phyloP scores from a whole-genome alignment of 2,797 vertebrate species.

The Crocidura indochinensis region DNA sequence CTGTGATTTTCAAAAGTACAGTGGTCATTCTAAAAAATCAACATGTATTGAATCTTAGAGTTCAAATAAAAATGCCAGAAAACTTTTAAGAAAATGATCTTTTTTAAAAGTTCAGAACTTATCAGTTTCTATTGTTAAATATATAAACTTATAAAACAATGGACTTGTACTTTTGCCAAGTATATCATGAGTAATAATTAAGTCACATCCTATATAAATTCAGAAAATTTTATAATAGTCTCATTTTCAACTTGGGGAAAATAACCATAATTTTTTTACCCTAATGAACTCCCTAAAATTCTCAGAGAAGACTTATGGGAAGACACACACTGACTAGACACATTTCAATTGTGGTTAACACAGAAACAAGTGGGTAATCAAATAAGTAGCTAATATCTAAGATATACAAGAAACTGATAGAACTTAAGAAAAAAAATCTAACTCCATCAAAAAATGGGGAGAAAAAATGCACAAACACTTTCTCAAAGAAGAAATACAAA shows the following conservation, averaged over 20 bases:
- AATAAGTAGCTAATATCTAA: too few species aligned
- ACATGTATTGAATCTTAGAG: neutral
- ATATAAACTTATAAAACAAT: slow-evolving; percentile 70
- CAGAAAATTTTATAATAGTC: slow-evolving; percentile 84
- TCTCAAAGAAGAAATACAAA: too few species aligned
- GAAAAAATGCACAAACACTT: too few species aligned
- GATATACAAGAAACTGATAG: too few species aligned
- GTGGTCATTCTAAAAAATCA: slow-evolving; percentile 41
- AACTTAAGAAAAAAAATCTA: too few species aligned
- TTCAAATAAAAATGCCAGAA: slow-evolving; percentile 37
- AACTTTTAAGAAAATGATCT: slow-evolving; percentile 19
- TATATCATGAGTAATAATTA: slow-evolving; percentile 82
- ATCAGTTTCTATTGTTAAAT: slow-evolving; percentile 4
- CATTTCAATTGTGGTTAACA: slow-evolving; percentile 90
- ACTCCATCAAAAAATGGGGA: too few species aligned
- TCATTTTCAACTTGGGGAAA: slow-evolving; percentile 32
- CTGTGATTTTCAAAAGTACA: slow-evolving; percentile 65
- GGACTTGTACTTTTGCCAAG: slow-evolving; percentile 78
- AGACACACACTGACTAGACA: slow-evolving; percentile 88
- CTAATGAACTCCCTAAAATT: slow-evolving; percentile 87
- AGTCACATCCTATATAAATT: slow-evolving; percentile 84
- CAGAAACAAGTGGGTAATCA: slow-evolving; percentile 88
- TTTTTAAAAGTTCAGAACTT: slow-evolving; percentile 57
- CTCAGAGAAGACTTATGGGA: slow-evolving; percentile 87
- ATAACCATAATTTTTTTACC: neutral